Evolutionary conservation across 2,113 vertebrate species (phyloP).

Genomic region (Neoarius graeffei): DNA sequence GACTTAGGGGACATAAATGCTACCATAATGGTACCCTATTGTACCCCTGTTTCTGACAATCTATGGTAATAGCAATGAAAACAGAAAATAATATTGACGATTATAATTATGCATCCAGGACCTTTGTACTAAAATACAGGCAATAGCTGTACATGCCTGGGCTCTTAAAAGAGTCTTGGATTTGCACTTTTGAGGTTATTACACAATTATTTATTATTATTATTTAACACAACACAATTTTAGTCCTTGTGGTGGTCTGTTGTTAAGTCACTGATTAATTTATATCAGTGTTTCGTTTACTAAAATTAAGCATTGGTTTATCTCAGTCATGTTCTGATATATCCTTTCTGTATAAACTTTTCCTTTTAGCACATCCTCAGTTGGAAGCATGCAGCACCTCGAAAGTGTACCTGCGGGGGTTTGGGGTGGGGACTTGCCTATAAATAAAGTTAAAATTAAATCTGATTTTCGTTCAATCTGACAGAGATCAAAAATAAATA

Average conservation of each 20-base stretch:
- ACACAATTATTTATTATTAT: no score
- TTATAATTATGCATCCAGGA: not conserved
- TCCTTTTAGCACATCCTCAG: not conserved
- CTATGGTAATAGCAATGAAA: not conserved
- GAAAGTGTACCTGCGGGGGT: not conserved
- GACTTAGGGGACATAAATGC: no score
- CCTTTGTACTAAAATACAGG: not conserved
- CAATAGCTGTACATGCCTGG: not conserved
- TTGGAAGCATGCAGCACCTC: not conserved
- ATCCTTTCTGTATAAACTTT: not conserved
- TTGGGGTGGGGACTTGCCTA: not conserved
- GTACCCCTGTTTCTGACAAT: no score
- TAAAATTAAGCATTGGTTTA: not conserved
- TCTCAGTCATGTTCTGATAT: not conserved
- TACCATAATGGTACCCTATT: no score
- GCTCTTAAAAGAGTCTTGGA: not conserved
- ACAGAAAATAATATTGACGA: not conserved
- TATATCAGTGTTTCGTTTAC: not conserved
- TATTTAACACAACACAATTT: not conserved
- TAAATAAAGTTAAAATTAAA: slow-evolving; percentile 8
- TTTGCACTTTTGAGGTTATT: not conserved
- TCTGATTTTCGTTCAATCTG: not conserved
- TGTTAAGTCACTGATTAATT: not conserved
- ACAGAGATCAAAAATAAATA: not conserved
- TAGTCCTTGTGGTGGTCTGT: not conserved